These are phyloP conservation scores for Trichopoda pennipes DNA, from an alignment of 2,888 invertebrate species.

Conservation along the genomic window DNA sequence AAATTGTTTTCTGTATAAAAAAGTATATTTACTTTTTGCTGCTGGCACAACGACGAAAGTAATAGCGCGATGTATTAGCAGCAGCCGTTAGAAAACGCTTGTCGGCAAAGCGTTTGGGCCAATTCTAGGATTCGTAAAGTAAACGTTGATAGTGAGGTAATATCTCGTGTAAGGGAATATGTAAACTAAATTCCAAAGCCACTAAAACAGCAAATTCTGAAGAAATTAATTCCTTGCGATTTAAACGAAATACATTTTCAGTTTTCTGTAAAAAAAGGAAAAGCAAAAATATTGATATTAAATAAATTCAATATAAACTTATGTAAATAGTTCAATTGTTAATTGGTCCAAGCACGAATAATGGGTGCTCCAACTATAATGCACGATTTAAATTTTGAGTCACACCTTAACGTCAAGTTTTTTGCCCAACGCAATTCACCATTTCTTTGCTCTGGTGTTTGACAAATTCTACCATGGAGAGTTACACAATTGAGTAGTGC, in stretches of 20 bases:
- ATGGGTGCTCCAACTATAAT: too few relatives aligned
- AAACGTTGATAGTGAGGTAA: slow-evolving; percentile 97
- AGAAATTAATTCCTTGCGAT: slow-evolving; percentile 92
- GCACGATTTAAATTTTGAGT: too few relatives aligned
- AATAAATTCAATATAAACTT: not conserved
- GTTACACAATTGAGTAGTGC: too few relatives aligned
- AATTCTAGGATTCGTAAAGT: slow-evolving; percentile 92
- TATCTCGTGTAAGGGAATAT: slow-evolving; percentile 94
- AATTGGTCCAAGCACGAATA: too few relatives aligned
- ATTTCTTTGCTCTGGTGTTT: too few relatives aligned
- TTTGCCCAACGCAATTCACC: too few relatives aligned
- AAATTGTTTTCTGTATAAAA: slow-evolving; percentile 11
- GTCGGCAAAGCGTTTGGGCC: slow-evolving; percentile 77
- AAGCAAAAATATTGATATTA: not conserved
- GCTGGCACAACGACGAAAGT: slow-evolving; percentile 75
- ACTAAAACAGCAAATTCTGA: slow-evolving; percentile 97
- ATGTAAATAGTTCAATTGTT: too few relatives aligned
- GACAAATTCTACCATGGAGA: too few relatives aligned
- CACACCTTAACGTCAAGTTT: too few relatives aligned
- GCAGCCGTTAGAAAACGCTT: slow-evolving; percentile 75
- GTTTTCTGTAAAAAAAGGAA: slow-evolving; percentile 86
- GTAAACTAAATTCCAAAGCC: slow-evolving; percentile 95
- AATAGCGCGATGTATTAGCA: slow-evolving; percentile 72
- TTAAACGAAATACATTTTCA: slow-evolving; percentile 93
- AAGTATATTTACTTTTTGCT: slow-evolving; percentile 72